Evolutionary conservation across 2,113 vertebrate species (phyloP).

Genomic region (Galbula dea): DNA sequence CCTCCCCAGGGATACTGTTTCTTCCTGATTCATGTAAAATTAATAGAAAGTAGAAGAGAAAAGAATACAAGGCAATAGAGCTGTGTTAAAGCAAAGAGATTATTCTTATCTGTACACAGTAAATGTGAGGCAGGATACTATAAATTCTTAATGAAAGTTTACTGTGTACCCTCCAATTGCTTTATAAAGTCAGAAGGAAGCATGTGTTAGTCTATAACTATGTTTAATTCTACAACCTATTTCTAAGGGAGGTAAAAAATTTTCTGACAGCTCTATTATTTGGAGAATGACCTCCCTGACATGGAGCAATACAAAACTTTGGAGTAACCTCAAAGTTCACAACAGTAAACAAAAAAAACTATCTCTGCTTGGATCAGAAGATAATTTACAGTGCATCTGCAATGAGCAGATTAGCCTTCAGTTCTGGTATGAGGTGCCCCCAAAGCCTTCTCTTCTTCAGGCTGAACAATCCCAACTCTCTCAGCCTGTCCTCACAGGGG

Average conservation of each 20-base stretch:
- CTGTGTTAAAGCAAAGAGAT: constrained; percentile 17
- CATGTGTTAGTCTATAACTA: not conserved
- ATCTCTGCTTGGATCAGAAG: not conserved
- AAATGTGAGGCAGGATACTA: not conserved
- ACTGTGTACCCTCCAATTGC: constrained; percentile 3
- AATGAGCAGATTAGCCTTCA: not conserved
- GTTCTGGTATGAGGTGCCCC: rapidly evolving
- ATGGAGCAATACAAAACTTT: not conserved
- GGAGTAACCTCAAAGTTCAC: not conserved
- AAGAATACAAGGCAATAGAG: not conserved
- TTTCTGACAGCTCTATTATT: not conserved
- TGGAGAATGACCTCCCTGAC: not conserved
- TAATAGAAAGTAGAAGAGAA: not conserved
- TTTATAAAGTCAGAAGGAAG: constrained; percentile 49
- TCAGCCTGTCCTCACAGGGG: too few species aligned
- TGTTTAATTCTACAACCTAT: not conserved
- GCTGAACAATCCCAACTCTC: too few species aligned
- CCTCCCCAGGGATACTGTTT: not conserved
- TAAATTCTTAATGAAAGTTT: constrained; percentile 59
- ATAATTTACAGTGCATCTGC: not conserved
- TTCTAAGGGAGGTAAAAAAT: not conserved
- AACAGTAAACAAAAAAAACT: not conserved
- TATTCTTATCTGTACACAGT: constrained; percentile 31
- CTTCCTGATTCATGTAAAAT: constrained; percentile 14
- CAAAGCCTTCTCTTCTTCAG: too few species aligned